These are phyloP conservation scores for Melanotaenia trifasciata DNA, from an alignment of 2,797 vertebrate species.

Conservation along the genomic window DNA sequence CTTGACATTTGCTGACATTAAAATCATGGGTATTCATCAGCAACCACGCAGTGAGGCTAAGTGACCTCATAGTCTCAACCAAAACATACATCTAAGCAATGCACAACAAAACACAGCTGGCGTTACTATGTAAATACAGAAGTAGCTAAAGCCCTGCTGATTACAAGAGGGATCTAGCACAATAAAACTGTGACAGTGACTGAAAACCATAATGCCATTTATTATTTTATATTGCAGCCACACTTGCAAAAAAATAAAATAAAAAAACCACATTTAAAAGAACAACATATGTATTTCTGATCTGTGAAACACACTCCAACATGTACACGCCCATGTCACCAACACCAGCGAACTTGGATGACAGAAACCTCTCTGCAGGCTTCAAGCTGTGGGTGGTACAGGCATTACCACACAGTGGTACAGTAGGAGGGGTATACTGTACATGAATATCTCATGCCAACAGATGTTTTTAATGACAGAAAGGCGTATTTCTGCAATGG, in stretches of 20 bases:
- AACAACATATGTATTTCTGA: slow-evolving; percentile 36
- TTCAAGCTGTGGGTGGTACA: slow-evolving; percentile 69
- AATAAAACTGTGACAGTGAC: slow-evolving; percentile 36
- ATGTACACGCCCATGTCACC: slow-evolving; percentile 53
- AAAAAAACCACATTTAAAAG: slow-evolving; percentile 39
- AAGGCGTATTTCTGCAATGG: slow-evolving; percentile 47
- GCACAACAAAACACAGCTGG: slow-evolving; percentile 68
- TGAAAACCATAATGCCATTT: slow-evolving; percentile 24
- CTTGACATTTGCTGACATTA: slow-evolving; percentile 62
- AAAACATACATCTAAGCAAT: slow-evolving; percentile 59
- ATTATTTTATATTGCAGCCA: slow-evolving; percentile 49
- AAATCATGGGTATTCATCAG: slow-evolving; percentile 67
- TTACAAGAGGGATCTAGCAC: slow-evolving; percentile 5
- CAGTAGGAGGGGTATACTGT: slow-evolving; percentile 68
- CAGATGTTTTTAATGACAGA: slow-evolving; percentile 71
- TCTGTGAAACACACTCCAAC: slow-evolving; percentile 34
- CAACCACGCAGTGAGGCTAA: slow-evolving; percentile 66
- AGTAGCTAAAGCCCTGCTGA: slow-evolving; percentile 25
- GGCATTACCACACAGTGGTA: slow-evolving; percentile 66
- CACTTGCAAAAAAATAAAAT: slow-evolving; percentile 10
- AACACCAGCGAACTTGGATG: slow-evolving; percentile 49
- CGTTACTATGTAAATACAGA: slow-evolving; percentile 62
- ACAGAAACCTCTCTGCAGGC: slow-evolving; percentile 52
- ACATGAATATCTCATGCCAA: slow-evolving; percentile 42
- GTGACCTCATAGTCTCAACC: slow-evolving; percentile 69